These are phyloP conservation scores for Drosophila kokeensis DNA, from an alignment of 2,888 invertebrate genomes.

Conservation along the genomic window DNA sequence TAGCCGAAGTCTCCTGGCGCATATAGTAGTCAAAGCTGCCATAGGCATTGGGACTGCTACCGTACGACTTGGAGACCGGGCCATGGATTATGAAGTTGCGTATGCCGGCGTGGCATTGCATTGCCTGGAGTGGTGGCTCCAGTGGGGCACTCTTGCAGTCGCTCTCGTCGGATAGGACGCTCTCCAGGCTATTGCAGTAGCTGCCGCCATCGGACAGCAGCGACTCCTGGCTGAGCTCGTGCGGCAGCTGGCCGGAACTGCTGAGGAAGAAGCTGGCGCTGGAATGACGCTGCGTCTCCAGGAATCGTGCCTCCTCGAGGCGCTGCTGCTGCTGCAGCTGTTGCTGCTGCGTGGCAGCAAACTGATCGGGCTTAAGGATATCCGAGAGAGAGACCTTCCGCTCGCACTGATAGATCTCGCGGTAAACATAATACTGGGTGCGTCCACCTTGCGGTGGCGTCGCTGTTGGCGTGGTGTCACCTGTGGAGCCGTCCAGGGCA, in stretches of 20 bases:
- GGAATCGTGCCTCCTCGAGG: conserved; percentile 84
- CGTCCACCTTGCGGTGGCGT: conserved; percentile 84
- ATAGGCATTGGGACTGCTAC: conserved; percentile 88
- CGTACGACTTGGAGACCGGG: conserved; percentile 88
- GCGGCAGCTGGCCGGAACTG: conserved; percentile 86
- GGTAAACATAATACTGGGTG: conserved; percentile 92
- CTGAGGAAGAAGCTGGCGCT: conserved; percentile 93
- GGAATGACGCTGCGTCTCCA: conserved; percentile 88
- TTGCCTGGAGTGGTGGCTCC: conserved; percentile 84
- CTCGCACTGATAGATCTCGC: conserved; percentile 86
- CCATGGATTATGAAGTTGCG: conserved; percentile 82
- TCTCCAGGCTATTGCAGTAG: conserved; percentile 92
- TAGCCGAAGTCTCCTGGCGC: conserved; percentile 67
- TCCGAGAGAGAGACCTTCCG: conserved; percentile 88
- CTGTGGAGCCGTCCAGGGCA: conserved; percentile 65
- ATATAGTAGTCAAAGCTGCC: conserved; percentile 87
- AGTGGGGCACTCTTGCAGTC: conserved; percentile 92
- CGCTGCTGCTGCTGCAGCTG: conserved; percentile 65
- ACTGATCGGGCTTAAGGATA: conserved; percentile 85
- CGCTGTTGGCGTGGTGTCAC: conserved; percentile 86
- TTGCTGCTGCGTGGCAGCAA: conserved; percentile 71
- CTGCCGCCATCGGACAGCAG: conserved; percentile 89
- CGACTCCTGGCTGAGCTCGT: conserved; percentile 90
- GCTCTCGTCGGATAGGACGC: conserved; percentile 92
- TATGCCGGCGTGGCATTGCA: conserved; percentile 81